These are phyloP conservation scores for Drosophila novamexicana DNA, from an alignment of 1,140 invertebrate species.

Conservation along the genomic window DNA sequence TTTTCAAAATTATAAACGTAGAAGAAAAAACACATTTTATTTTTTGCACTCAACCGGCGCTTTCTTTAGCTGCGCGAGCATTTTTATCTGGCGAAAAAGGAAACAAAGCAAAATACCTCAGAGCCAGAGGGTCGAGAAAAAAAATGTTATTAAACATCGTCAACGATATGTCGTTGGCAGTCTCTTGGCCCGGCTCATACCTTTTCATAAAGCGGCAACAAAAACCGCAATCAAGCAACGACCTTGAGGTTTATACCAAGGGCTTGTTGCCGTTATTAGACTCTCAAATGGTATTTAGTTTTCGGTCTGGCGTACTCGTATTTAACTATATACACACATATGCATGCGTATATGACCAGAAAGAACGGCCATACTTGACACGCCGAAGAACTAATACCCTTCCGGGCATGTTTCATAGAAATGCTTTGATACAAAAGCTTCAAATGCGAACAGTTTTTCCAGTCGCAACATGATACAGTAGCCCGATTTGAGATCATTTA, in stretches of 20 bases:
- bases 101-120: slow-evolving; percentile 75
- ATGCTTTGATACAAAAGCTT: too few relatives aligned
- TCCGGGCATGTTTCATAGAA: too few relatives aligned
- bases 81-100: slow-evolving; percentile 75
- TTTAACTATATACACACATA: slow-evolving; percentile 14
- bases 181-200: slow-evolving; percentile 38
- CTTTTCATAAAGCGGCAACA: slow-evolving; percentile 40
- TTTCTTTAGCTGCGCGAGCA: slow-evolving; percentile 45
- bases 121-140: slow-evolving; percentile 9
- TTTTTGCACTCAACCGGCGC: slow-evolving; percentile 31
- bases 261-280: slow-evolving; percentile 51
- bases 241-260: slow-evolving; percentile 68
- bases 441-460: too few relatives aligned
- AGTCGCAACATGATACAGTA: too few relatives aligned
- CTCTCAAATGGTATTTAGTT: slow-evolving; percentile 62
- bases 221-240: slow-evolving; percentile 77
- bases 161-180: slow-evolving; percentile 44
- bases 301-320: slow-evolving; percentile 66
- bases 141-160: slow-evolving; percentile 69
- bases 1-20: slow-evolving; percentile 43
- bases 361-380: too few relatives aligned
- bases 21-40: not conserved
- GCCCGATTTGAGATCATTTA: too few relatives aligned
- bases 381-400: too few relatives aligned
- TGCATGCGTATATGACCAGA: not conserved